A percentile compares a stretch with the other conserved stretches of the same genome.
Conservation (phyloP, 23 tunicate genomes). For the Halocynthia aurantium region DNA sequence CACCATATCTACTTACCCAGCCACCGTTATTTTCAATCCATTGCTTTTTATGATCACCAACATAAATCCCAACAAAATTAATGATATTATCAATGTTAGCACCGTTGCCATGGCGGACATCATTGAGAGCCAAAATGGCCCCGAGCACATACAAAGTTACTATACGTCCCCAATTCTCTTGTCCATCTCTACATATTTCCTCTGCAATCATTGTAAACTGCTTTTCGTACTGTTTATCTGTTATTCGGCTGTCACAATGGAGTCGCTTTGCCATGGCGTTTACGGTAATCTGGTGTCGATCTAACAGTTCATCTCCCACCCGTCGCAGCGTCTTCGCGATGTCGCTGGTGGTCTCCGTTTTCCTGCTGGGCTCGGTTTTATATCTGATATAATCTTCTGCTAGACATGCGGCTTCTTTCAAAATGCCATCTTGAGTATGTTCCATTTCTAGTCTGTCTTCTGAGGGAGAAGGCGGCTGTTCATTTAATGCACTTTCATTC, state of each 20-base stretch:
- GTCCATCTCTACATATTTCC: conserved; percentile 21
- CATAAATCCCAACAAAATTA: conserved; percentile 11
- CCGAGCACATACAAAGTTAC: conserved; percentile 22
- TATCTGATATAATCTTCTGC: conserved; percentile 21
- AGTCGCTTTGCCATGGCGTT: conserved; percentile 29
- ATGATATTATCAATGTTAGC: conserved; percentile 11
- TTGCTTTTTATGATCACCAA: conserved; percentile 6
- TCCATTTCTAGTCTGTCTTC: not conserved
- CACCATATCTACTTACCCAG: conserved; percentile 15
- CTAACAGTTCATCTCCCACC: conserved; percentile 20
- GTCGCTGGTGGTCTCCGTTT: not conserved
- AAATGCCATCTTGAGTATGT: not conserved
- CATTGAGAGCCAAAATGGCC: conserved; percentile 15
- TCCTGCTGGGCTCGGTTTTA: not conserved
- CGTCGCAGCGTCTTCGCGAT: conserved; percentile 19
- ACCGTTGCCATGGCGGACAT: not conserved
- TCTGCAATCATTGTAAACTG: conserved; percentile 19
- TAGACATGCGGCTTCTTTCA: not conserved
- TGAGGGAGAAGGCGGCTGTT: conserved; percentile 9
- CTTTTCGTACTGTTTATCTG: conserved; percentile 1
- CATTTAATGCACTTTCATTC: too few species aligned
- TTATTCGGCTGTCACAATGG: not conserved
- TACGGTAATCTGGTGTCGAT: conserved; percentile 19
- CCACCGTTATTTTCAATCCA: conserved; percentile 25
- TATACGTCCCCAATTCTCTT: conserved; percentile 27